phyloP scores from a whole-genome alignment of 1,140 invertebrate genomes.

The Parapsyche elsis region DNA sequence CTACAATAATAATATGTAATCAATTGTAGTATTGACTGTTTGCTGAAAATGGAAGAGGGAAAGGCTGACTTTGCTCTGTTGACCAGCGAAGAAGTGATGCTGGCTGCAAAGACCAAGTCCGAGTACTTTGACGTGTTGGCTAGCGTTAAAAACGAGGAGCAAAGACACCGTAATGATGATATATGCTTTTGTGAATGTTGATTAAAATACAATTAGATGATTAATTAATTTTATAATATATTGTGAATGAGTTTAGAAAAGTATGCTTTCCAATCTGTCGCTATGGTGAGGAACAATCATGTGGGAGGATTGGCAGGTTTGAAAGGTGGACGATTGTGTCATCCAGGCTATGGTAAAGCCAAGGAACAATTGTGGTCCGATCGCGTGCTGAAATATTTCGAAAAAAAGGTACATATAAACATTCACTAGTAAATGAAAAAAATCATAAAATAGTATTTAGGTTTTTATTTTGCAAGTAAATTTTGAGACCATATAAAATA shows the following conservation, averaged over 20 bases:
- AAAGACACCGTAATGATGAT: conserved; percentile 56
- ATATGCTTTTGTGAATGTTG: not conserved
- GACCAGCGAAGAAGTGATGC: conserved; percentile 68
- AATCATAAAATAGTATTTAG: no score
- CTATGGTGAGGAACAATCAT: conserved; percentile 64
- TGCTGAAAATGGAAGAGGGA: conserved; percentile 63
- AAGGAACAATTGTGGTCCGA: conserved; percentile 68
- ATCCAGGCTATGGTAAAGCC: conserved; percentile 70
- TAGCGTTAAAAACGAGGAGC: conserved; percentile 63
- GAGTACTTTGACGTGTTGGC: conserved; percentile 63
- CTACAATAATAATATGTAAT: not conserved
- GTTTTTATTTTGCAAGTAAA: no score
- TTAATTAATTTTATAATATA: no score
- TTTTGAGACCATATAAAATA: no score
- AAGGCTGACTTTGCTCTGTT: conserved; percentile 69
- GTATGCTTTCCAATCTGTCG: conserved; percentile 70
- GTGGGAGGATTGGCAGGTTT: conserved; percentile 63
- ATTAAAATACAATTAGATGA: not conserved
- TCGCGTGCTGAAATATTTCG: conserved; percentile 70
- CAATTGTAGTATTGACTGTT: conserved; percentile 67
- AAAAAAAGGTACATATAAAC: conserved; percentile 67
- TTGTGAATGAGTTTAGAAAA: conserved; percentile 60
- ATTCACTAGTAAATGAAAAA: no score
- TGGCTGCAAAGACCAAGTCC: conserved; percentile 65
- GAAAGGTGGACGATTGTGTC: conserved; percentile 69